phyloP scores from a whole-genome alignment of 2,797 vertebrate species.

The Microhierax caerulescens region DNA sequence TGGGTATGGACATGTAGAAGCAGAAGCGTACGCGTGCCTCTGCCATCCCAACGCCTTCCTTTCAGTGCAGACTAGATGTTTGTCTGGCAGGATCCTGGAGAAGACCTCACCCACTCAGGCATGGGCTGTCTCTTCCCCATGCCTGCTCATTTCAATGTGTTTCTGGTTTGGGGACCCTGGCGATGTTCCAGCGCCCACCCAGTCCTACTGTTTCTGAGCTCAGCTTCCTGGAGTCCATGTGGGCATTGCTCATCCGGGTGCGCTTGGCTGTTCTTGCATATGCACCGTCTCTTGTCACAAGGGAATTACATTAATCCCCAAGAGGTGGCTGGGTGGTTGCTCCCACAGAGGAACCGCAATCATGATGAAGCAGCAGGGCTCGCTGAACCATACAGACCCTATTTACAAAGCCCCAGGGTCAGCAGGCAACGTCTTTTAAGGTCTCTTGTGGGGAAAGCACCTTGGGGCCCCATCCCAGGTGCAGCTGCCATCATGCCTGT shows the following conservation, averaged over 20 bases:
- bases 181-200: not conserved
- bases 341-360: not conserved
- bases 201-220: not conserved
- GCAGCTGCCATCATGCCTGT: not conserved
- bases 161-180: not conserved
- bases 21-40: fast-evolving
- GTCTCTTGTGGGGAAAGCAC: not conserved
- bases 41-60: not conserved
- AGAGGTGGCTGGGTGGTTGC: not conserved
- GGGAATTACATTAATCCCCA: not conserved
- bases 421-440: not conserved
- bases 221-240: fast-evolving
- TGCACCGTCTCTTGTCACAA: not conserved
- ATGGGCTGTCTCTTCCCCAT: not conserved
- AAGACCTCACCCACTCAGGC: not conserved
- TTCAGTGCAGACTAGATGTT: not conserved
- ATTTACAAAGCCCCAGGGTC: not conserved
- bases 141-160: not conserved
- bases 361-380: not conserved
- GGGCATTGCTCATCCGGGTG: not conserved
- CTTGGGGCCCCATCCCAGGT: not conserved
- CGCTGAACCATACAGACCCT: not conserved
- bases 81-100: not conserved
- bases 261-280: not conserved
- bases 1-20: fast-evolving